A percentile compares a stretch with the other conserved stretches of the same genome.
phyloP scores from a whole-genome alignment of 1,140 invertebrate species.

The Trichonephila inaurata region DNA sequence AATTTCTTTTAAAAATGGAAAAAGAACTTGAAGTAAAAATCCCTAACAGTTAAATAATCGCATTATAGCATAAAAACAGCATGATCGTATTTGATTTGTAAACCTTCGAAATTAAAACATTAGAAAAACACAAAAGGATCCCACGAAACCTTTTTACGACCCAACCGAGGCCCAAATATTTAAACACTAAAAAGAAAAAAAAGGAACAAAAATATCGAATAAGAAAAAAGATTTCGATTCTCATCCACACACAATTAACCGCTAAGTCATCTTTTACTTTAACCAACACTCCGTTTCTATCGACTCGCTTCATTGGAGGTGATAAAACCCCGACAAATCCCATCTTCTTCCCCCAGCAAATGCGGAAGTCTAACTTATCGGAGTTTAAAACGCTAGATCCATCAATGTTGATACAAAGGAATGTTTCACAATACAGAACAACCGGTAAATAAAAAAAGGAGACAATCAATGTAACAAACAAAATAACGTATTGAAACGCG shows the following conservation, averaged over 20 bases:
- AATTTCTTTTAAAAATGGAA: too few species aligned
- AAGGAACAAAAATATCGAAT: not conserved
- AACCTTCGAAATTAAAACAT: not conserved
- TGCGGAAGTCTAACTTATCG: conserved; percentile 58
- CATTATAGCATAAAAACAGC: not conserved
- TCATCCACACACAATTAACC: conserved; percentile 40
- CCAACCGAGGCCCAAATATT: not conserved
- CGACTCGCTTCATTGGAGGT: conserved; percentile 32
- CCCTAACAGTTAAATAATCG: too few species aligned
- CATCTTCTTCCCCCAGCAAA: not conserved
- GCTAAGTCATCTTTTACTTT: conserved; percentile 25
- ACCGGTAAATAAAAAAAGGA: conserved; percentile 22
- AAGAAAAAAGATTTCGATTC: conserved; percentile 36
- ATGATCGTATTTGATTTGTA: not conserved
- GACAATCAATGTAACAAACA: conserved; percentile 65
- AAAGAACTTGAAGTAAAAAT: too few species aligned
- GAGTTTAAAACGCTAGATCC: conserved; percentile 70
- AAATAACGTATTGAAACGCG: conserved; percentile 73
- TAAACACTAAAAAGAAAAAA: not conserved
- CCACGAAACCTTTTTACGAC: not conserved
- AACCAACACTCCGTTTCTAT: conserved; percentile 29
- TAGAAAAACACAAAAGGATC: not conserved
- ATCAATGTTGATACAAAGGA: conserved; percentile 69
- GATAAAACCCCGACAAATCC: conserved; percentile 57
- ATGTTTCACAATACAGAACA: conserved; percentile 58